Conservation (phyloP, 2,797 vertebrate species). For the Pipistrellus pygmaeus region DNA sequence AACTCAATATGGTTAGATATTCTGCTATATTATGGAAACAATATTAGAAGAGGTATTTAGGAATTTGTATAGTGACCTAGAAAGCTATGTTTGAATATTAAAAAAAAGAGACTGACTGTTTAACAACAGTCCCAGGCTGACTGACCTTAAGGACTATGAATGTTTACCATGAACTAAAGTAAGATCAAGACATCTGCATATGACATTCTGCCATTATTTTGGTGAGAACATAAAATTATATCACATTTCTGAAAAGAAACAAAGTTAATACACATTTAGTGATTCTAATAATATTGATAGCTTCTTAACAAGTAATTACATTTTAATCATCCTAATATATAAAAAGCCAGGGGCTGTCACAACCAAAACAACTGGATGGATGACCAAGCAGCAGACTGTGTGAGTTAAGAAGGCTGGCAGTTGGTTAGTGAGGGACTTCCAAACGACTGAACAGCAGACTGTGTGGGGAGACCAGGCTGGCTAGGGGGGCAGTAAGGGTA, state of each 20-base stretch:
- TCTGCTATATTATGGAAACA: not conserved
- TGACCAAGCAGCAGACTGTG: too few relatives aligned
- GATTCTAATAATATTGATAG: not conserved
- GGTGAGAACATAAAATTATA: not conserved
- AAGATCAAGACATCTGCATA: conserved; percentile 11
- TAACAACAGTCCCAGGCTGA: not conserved
- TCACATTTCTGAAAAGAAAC: not conserved
- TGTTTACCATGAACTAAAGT: not conserved
- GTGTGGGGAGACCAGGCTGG: too few relatives aligned
- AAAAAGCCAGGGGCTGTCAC: too few relatives aligned
- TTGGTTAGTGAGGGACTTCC: too few relatives aligned
- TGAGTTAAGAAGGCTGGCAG: too few relatives aligned
- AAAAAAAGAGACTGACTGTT: not conserved
- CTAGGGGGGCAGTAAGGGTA: too few relatives aligned
- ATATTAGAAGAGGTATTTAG: not conserved
- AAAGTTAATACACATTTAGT: not conserved
- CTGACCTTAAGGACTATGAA: not conserved
- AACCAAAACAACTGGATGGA: too few relatives aligned
- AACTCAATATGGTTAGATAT: not conserved
- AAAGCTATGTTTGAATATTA: not conserved
- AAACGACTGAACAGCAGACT: too few relatives aligned
- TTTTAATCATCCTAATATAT: not conserved
- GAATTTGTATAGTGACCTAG: not conserved
- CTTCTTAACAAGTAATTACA: not conserved
- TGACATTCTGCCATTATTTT: not conserved